Conservation (phyloP, 2,888 invertebrate genomes). For the Mythimna lalbum region DNA sequence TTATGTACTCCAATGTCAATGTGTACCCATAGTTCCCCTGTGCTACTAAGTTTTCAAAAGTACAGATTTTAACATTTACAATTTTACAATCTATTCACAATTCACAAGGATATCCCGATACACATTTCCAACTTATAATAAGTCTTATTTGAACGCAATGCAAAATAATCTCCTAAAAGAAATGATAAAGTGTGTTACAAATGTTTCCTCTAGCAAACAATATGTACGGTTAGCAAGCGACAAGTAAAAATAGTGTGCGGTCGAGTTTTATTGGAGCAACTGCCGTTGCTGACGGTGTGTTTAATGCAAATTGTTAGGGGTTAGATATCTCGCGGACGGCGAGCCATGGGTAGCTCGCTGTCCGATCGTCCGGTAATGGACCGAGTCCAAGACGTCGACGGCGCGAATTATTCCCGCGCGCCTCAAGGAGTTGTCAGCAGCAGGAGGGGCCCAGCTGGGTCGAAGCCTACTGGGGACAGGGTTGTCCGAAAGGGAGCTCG, state of each 20-base stretch:
- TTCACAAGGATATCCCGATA: not conserved
- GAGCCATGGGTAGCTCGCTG: too few species aligned
- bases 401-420: too few species aligned
- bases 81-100: not conserved
- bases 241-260: conserved; percentile 61
- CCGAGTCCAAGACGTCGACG: too few species aligned
- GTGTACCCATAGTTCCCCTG: not conserved
- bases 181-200: conserved; percentile 57
- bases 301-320: conserved; percentile 12
- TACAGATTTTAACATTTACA: too few species aligned
- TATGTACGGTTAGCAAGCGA: conserved; percentile 56
- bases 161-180: conserved; percentile 48
- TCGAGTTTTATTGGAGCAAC: conserved; percentile 45
- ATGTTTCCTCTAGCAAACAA: conserved; percentile 42
- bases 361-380: too few species aligned
- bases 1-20: not conserved
- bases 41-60: not conserved
- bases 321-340: too few species aligned
- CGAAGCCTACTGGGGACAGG: too few species aligned
- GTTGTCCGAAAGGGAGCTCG: too few species aligned
- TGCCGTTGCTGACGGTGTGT: conserved; percentile 44
- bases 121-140: conserved; percentile 9
- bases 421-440: too few species aligned
- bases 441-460: too few species aligned
- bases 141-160: conserved; percentile 35